Percentiles rank a stretch among this genome's conserved stretches.
These are phyloP conservation scores for Mormyrops attenuatus DNA, from an alignment of 2,797 vertebrate species.

Conservation along the genomic window DNA sequence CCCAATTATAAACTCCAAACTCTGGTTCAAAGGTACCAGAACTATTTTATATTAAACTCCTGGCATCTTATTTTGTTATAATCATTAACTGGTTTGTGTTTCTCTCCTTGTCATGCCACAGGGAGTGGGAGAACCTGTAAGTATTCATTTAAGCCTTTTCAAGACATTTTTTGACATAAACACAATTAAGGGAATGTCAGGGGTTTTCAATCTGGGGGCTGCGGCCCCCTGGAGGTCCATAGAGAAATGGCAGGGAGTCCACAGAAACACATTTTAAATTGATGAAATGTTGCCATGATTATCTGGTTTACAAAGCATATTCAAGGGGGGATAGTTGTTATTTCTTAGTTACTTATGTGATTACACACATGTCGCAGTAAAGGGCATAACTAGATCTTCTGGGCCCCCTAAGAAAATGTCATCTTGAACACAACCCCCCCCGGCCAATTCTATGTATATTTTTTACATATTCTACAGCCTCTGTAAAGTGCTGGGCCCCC, in stretches of 20 bases:
- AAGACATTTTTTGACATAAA: background rate
- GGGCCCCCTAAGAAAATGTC: no score
- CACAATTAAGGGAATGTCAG: background rate
- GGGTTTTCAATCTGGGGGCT: background rate
- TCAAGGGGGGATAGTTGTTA: background rate
- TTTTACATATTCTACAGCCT: no score
- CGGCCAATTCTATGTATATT: no score
- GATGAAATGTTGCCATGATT: background rate
- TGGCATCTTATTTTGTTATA: background rate
- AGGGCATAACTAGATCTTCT: no score
- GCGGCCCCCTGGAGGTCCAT: background rate
- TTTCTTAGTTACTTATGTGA: background rate
- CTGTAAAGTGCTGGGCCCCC: no score
- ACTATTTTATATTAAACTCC: no score
- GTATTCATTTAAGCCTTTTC: constrained; percentile 50
- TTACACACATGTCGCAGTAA: background rate
- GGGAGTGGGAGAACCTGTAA: constrained; percentile 98
- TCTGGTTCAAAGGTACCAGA: background rate
- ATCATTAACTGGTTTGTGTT: constrained; percentile 36
- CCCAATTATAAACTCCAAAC: background rate
- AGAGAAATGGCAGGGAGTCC: background rate
- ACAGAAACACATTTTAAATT: background rate
- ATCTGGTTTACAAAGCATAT: background rate
- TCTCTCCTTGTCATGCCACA: constrained; percentile 68
- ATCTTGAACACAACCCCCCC: no score